A percentile compares a stretch with the other conserved stretches of the same genome.
These are phyloP conservation scores for Hydractinia echinata DNA, from an alignment of 30 jellyfish, hydroid and myxozoan genomes.

Conservation along the genomic window DNA sequence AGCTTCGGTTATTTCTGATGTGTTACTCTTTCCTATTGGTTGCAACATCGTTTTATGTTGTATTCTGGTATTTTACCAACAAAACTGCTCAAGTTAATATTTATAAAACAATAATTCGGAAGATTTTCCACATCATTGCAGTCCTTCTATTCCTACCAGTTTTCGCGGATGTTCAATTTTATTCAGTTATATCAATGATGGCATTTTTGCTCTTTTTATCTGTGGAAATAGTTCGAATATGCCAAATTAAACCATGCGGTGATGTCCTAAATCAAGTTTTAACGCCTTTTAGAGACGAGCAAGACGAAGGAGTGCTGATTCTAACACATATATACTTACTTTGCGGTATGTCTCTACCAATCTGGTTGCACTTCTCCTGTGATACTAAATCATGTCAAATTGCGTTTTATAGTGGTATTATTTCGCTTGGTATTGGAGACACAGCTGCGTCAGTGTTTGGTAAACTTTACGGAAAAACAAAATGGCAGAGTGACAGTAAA, in stretches of 20 bases:
- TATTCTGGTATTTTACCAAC: slow-evolving; percentile 42
- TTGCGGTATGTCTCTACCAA: slow-evolving; percentile 69
- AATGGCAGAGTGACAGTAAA: slow-evolving; percentile 53
- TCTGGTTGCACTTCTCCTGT: slow-evolving; percentile 33
- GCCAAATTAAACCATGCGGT: slow-evolving; percentile 45
- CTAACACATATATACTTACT: slow-evolving; percentile 69
- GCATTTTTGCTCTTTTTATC: slow-evolving; percentile 47
- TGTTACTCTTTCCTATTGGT: slow-evolving; percentile 46
- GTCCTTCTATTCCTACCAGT: slow-evolving; percentile 56
- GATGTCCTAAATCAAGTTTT: slow-evolving; percentile 37
- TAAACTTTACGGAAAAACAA: slow-evolving; percentile 39
- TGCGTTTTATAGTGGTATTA: slow-evolving; percentile 58
- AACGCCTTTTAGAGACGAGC: slow-evolving; percentile 61
- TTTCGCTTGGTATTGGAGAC: slow-evolving; percentile 88
- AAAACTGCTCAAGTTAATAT: neutral
- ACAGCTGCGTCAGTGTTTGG: slow-evolving; percentile 91
- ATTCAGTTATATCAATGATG: slow-evolving; percentile 39
- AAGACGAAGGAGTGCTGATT: slow-evolving; percentile 69
- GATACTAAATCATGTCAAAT: neutral
- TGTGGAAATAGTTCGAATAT: slow-evolving; percentile 52
- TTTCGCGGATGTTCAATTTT: slow-evolving; percentile 33
- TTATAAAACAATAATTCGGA: slow-evolving; percentile 63
- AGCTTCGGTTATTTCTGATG: slow-evolving; percentile 1
- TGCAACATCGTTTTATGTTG: slow-evolving; percentile 37
- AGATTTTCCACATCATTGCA: slow-evolving; percentile 71